Percentiles rank a stretch among this genome's conserved stretches.
Evolutionary conservation across 2,797 vertebrate species (phyloP).

Genomic region (Schizopygopsis malacanthus): DNA sequence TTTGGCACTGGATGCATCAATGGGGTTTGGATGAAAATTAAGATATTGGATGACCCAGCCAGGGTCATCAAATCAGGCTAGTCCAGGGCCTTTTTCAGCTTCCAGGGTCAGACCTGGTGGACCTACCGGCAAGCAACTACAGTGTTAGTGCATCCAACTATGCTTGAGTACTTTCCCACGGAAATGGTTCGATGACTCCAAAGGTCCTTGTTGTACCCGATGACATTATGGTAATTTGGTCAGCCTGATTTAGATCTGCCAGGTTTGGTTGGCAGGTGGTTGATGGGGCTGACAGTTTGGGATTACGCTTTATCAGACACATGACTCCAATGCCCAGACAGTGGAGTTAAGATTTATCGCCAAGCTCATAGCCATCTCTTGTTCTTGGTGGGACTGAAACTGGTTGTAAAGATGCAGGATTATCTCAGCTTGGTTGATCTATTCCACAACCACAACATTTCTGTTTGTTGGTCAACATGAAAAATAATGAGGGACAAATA

Average conservation of each 20-base stretch:
- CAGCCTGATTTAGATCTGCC: slow-evolving; percentile 54
- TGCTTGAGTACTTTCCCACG: slow-evolving; percentile 74
- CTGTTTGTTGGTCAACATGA: slow-evolving; percentile 23
- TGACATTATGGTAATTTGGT: slow-evolving; percentile 54
- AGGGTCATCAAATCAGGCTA: slow-evolving; percentile 53
- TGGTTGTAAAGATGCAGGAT: slow-evolving; percentile 51
- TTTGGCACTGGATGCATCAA: slow-evolving; percentile 65
- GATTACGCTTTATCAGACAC: slow-evolving; percentile 56
- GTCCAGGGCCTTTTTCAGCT: slow-evolving; percentile 70
- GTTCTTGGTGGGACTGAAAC: slow-evolving; percentile 56
- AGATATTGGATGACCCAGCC: slow-evolving; percentile 74
- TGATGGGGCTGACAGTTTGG: slow-evolving; percentile 57
- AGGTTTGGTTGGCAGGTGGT: slow-evolving; percentile 54
- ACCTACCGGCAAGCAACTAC: slow-evolving; percentile 54
- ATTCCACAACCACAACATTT: slow-evolving; percentile 47
- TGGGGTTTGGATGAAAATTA: slow-evolving; percentile 67
- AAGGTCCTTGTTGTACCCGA: slow-evolving; percentile 58
- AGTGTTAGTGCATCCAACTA: slow-evolving; percentile 64
- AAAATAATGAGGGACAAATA: slow-evolving; percentile 29
- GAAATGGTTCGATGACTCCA: slow-evolving; percentile 55
- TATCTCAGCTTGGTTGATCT: slow-evolving; percentile 52
- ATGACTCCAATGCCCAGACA: slow-evolving; percentile 59
- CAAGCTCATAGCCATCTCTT: slow-evolving; percentile 51
- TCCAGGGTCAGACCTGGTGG: slow-evolving; percentile 73
- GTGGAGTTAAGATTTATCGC: slow-evolving; percentile 53